Base-by-base conservation (phyloP, 23 tunicate genomes). In the Aplidium turbinatum region DNA sequence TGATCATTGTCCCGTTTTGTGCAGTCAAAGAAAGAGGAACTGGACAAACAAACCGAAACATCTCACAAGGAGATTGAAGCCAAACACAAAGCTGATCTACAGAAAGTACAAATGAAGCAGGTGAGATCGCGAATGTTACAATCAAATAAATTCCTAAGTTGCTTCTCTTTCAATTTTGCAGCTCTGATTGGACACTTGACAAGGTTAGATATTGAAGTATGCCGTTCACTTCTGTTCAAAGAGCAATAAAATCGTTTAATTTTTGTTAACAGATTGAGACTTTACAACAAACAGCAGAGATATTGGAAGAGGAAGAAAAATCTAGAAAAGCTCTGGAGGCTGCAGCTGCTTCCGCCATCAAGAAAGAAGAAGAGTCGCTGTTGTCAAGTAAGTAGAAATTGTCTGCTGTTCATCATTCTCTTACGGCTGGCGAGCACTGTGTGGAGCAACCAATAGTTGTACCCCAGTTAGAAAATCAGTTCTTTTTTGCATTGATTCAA, bases 61-160 rank as follows among this genome's bases (percentile, higher is more conserved):
- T 75, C 33, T 29, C 62, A 62, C 70, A 83, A 77, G 32, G 78
- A 72, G 2, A 61, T 90, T 31, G 97, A 90, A 25, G 71, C 72
- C 3, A 78, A 82, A 61, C 97, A 90, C 38, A 86, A 90, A 68
- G 63, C 72, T 0, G 84, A 90, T 40, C 20, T 90, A 50, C 81
- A 82, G 19, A 65, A 82, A 76, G 78, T 90, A 3, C 83, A 82
- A 78, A 73, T 71, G 63, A 72, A 90, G 72, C 97, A 90, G 82
- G 97, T 90, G 50, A 38, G 50, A 16, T 9, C 50, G 13, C 16
- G 11, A 16, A 16, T 42, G 11, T 42, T 16, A 42, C 16, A 42
- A 42, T 42, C 50, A 9, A n/a, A n/a, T n/a, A n/a, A n/a, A n/a
- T n/a, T n/a, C n/a, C n/a, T n/a, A n/a, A n/a, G n/a, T n/a, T n/a